These are phyloP conservation scores for Drosophila athabasca DNA, from an alignment of 1,140 invertebrate genomes.

Conservation along the genomic window DNA sequence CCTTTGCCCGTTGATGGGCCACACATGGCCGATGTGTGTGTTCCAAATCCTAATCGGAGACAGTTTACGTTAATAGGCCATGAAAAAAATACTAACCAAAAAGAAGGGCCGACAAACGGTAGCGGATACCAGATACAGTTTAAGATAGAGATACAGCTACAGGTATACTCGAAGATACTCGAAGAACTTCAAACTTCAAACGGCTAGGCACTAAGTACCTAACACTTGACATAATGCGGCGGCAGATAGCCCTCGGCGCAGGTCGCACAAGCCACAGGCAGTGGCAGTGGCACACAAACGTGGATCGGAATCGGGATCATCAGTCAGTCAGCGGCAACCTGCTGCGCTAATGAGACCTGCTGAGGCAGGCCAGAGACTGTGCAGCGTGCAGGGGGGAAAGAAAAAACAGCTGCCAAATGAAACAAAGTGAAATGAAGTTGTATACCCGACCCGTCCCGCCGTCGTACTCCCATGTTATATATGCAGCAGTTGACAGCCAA, in stretches of 20 bases:
- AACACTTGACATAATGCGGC: conserved; percentile 79
- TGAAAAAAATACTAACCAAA: conserved; percentile 26
- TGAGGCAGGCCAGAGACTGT: conserved; percentile 30
- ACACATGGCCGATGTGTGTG: conserved; percentile 35
- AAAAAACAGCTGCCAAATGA: conserved; percentile 74
- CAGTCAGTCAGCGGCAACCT: conserved; percentile 55
- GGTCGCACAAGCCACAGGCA: conserved; percentile 48
- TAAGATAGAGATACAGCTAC: not conserved
- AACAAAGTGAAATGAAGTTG: conserved; percentile 69
- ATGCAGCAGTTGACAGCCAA: conserved; percentile 71
- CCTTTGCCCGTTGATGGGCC: conserved; percentile 30
- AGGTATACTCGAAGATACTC: conserved; percentile 34
- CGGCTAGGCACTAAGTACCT: conserved; percentile 73
- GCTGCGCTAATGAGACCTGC: conserved; percentile 78
- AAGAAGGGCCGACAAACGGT: conserved; percentile 46
- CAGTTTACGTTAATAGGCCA: conserved; percentile 63
- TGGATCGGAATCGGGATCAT: conserved; percentile 11
- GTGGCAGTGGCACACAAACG: not conserved
- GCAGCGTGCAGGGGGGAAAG: not conserved
- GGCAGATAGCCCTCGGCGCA: conserved; percentile 63
- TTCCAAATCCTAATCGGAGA: conserved; percentile 52
- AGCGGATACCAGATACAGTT: conserved; percentile 19
- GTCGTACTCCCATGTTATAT: conserved; percentile 14
- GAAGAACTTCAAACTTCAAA: conserved; percentile 19
- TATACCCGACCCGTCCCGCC: conserved; percentile 4